Evolutionary conservation across 1,140 invertebrate genomes (phyloP).

Genomic region (Macrocentrus cingulum): DNA sequence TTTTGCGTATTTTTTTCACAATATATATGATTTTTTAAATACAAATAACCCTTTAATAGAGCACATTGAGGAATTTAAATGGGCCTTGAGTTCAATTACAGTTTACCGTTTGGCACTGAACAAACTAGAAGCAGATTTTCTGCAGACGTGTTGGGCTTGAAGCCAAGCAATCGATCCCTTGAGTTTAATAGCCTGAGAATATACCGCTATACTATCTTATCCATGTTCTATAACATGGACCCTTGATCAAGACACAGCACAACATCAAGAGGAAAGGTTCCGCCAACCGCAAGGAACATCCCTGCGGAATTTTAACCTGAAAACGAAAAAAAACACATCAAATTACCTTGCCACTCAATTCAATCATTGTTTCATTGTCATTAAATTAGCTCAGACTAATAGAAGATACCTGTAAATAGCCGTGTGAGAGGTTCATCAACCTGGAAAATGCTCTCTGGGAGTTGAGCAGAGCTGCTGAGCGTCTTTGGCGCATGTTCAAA

Average conservation of each 20-base stretch:
- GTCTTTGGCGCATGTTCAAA: neutral
- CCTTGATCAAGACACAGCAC: constrained; percentile 12
- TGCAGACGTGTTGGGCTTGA: constrained; percentile 6
- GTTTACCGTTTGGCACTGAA: constrained; percentile 19
- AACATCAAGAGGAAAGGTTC: neutral
- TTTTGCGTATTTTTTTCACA: too few relatives aligned
- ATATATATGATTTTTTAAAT: too few relatives aligned
- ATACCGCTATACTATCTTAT: constrained; percentile 16
- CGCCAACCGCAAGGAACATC: constrained; percentile 13
- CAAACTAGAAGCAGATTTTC: constrained; percentile 10
- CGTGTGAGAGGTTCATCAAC: neutral
- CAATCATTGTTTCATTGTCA: neutral
- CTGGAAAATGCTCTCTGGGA: neutral
- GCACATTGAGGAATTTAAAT: neutral
- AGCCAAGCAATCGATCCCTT: constrained; percentile 4
- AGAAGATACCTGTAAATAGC: neutral
- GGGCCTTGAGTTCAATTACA: constrained; percentile 5
- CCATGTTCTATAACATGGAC: constrained; percentile 6
- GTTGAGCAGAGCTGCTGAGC: neutral
- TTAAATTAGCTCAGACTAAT: neutral
- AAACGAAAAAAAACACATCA: neutral
- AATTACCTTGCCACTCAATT: neutral
- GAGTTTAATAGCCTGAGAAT: constrained; percentile 16
- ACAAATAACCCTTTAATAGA: too few relatives aligned
- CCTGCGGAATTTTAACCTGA: neutral